A percentile compares a stretch with the other conserved stretches of the same genome.
phyloP scores from a whole-genome alignment of 2,113 vertebrate genomes.

The Bettongia penicillata region DNA sequence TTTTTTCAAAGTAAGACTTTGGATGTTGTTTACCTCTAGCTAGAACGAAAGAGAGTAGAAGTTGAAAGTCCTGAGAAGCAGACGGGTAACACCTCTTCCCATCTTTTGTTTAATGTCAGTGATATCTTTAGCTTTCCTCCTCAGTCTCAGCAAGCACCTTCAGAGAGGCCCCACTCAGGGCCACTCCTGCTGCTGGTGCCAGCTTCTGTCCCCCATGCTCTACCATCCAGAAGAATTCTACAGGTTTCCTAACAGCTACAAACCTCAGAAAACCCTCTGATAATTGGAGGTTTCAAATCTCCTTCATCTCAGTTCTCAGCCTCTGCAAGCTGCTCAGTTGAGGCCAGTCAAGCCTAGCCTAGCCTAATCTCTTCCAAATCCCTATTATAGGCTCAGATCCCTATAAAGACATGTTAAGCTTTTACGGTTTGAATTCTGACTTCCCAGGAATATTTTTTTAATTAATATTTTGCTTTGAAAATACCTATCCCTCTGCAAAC shows the following conservation, averaged over 20 bases:
- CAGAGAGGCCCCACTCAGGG: neutral
- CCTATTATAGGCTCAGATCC: neutral
- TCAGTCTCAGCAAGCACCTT: neutral
- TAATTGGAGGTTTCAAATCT: neutral
- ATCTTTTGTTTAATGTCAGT: neutral
- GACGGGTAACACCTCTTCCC: neutral
- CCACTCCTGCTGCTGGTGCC: neutral
- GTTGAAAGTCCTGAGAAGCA: neutral
- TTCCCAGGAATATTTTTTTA: neutral
- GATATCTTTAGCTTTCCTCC: neutral
- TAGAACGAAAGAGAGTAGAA: neutral
- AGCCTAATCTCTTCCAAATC: neutral
- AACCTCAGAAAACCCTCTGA: neutral
- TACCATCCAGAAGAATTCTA: neutral
- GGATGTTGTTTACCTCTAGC: neutral
- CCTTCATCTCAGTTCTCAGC: neutral
- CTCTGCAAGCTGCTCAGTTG: neutral
- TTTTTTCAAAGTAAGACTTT: neutral
- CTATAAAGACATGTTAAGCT: neutral
- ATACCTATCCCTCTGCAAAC: neutral
- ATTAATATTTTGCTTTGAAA: neutral
- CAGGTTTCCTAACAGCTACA: neutral
- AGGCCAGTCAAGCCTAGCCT: neutral
- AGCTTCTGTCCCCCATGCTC: neutral
- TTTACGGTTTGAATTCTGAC: neutral